Base-by-base conservation (phyloP, 1,140 invertebrate species). In the Drosophila persimilis region DNA sequence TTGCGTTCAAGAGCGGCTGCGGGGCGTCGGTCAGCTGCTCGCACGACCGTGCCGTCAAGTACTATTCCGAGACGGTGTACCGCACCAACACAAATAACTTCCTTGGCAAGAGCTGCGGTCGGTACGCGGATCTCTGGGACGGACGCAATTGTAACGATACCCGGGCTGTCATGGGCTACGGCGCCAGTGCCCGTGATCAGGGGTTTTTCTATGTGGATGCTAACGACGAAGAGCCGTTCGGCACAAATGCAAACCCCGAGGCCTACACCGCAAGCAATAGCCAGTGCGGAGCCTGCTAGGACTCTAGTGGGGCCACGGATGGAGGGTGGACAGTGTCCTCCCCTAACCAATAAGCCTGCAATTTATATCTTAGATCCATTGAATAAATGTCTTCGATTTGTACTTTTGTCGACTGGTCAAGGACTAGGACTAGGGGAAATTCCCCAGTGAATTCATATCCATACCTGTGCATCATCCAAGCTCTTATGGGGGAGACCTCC, bases 21-120 rank as follows among this genome's bases (percentile, higher is more conserved):
- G 24, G 24, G 24, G 5, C 0, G 24, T 26, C 24, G 24, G 0
- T 5, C 24, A 3, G 2, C 8, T 31, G 95, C 71, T 94, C 94
- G 35, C 95, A 95, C 44, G 15, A 92, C 43, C 91, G 94, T 47
- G 92, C 94, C 0, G 94, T 94, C 70, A 85, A 93, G 8, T 93
- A 94, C 39, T 95, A 93, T 46, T 93, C 92, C 0, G 93, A 94
- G 84, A 93, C 93, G 6, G 92, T 95, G 5, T 79, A 77, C 46
- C 74, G 66, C 8, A 47, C 59, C 6, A 88, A 88, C 17, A 52
- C n/a, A n/a, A 15, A 24, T 1, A 45, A 84, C 7, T 80, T 80
- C 24, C 44, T 47, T 11, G 77, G 45, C 6, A 47, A 29, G 3
- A 44, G 43, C 0, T 72, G 73, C 26, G 7, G 43, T 1, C 20